These are phyloP conservation scores for Turritopsis rubra DNA, from an alignment of 30 jellyfish, hydroid and myxozoan genomes.

Conservation along the genomic window DNA sequence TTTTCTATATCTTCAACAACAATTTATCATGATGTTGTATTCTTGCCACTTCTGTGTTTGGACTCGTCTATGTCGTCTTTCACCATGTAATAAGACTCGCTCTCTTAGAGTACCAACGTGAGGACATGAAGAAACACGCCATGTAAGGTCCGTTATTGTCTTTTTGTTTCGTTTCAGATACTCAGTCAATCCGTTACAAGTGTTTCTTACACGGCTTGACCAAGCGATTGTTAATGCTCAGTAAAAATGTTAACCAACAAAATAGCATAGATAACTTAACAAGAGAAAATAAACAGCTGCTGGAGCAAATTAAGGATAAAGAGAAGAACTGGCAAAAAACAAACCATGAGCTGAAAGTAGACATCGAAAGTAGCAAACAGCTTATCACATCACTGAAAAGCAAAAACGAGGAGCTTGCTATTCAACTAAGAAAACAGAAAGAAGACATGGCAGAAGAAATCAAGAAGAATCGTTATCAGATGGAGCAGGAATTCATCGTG, in stretches of 20 bases:
- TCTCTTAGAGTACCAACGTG: no score
- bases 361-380: not conserved
- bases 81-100: no score
- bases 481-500: not conserved
- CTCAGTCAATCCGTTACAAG: not conserved
- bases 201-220: not conserved
- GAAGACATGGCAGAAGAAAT: not conserved
- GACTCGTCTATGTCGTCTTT: no score
- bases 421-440: not conserved
- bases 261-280: not conserved
- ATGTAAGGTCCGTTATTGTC: no score
- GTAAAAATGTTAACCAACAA: not conserved
- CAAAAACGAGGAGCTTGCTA: not conserved
- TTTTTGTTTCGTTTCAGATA: not conserved
- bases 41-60: no score
- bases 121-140: no score
- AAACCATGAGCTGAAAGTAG: not conserved
- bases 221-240: not conserved
- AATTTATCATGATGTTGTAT: no score
- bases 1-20: no score
- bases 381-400: not conserved
- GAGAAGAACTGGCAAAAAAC: not conserved
- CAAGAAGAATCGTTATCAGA: not conserved
- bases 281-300: not conserved
- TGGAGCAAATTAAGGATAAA: not conserved